Percentiles rank a stretch among this genome's conserved stretches.
These are phyloP conservation scores for Chrysomela aeneicollis DNA, from an alignment of 2,888 invertebrate species.

Conservation along the genomic window DNA sequence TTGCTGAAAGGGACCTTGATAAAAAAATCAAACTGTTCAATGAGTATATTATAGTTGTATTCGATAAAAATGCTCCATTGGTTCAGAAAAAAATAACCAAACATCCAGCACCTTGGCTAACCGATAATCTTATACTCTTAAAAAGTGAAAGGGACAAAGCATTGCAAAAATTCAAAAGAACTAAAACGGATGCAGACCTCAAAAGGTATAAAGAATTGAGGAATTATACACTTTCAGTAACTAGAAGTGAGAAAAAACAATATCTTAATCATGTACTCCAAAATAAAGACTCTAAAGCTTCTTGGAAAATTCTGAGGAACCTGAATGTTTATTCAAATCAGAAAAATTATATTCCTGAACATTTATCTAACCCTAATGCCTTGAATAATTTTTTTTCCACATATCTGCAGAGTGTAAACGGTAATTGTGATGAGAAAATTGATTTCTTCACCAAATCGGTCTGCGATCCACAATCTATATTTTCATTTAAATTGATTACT, in stretches of 20 bases:
- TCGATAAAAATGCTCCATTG: constrained; percentile 9
- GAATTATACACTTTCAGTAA: constrained; percentile 19
- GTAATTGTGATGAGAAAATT: constrained; percentile 6
- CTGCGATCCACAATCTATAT: not conserved
- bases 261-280: constrained; percentile 1
- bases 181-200: constrained; percentile 3
- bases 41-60: constrained; percentile 1
- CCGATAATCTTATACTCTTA: constrained; percentile 5
- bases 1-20: constrained; percentile 4
- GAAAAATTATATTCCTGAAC: constrained; percentile 3
- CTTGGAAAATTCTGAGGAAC: not conserved
- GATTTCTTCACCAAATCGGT: not conserved
- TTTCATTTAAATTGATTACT: not conserved
- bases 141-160: constrained; percentile 15
- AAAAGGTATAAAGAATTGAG: constrained; percentile 19
- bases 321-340: not conserved
- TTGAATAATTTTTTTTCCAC: constrained; percentile 3
- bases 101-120: constrained; percentile 22
- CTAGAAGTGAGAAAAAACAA: not conserved
- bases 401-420: not conserved
- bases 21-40: constrained; percentile 21
- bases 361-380: not conserved
- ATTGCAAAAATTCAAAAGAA: constrained; percentile 18
- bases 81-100: constrained; percentile 2
- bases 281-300: not conserved